Percentiles rank a stretch among this genome's conserved stretches.
Conservation (phyloP, 2,888 invertebrate species). For the Pegoplata infirma region DNA sequence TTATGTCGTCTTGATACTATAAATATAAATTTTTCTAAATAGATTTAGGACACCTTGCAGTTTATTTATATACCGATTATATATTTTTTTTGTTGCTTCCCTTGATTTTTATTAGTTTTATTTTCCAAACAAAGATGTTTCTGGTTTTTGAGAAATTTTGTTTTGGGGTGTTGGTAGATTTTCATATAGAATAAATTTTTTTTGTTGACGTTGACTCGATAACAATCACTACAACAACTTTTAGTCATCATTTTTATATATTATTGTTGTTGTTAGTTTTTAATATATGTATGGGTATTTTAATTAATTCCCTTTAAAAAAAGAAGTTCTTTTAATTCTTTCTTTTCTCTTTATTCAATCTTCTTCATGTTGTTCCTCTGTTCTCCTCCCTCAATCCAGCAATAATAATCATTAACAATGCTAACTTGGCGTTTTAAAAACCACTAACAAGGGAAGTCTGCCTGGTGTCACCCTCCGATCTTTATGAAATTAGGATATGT, state of each 20-base stretch:
- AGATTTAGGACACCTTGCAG: conserved; percentile 53
- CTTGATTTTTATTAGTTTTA: neutral
- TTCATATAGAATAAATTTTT: conserved; percentile 1
- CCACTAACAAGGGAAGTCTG: no score
- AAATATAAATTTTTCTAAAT: conserved; percentile 30
- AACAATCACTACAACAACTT: conserved; percentile 37
- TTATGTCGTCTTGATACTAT: conserved; percentile 17
- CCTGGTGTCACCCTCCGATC: no score
- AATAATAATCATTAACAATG: neutral
- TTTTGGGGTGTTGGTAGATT: conserved; percentile 51
- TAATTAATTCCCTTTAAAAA: conserved; percentile 19
- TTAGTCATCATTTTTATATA: conserved; percentile 24
- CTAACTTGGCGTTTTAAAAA: neutral
- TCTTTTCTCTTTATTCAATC: neutral
- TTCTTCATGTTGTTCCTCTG: neutral
- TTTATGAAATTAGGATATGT: no score
- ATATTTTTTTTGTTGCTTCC: conserved; percentile 28
- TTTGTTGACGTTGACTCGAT: conserved; percentile 48
- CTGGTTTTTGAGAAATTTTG: conserved; percentile 12
- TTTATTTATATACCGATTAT: conserved; percentile 16
- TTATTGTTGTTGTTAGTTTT: conserved; percentile 1
- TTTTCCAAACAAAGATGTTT: conserved; percentile 37
- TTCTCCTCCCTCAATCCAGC: neutral
- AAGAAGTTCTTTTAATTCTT: neutral
- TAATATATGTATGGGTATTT: neutral